phyloP scores from a whole-genome alignment of 2,797 vertebrate genomes.

The Crax fasciolata region DNA sequence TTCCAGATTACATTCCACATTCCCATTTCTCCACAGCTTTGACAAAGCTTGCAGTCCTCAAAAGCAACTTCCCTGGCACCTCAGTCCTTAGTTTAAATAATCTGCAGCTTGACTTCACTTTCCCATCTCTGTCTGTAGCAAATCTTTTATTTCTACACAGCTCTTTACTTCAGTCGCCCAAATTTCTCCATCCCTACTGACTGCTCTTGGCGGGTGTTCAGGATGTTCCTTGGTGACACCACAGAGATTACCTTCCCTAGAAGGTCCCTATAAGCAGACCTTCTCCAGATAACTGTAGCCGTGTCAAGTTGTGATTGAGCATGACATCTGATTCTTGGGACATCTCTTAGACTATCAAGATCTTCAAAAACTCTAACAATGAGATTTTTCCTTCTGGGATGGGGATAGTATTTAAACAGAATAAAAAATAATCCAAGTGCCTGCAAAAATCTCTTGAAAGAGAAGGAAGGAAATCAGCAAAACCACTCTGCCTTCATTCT shows the following conservation, averaged over 20 bases:
- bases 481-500: not conserved
- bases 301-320: not conserved
- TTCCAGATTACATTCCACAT: not conserved
- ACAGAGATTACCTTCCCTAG: not conserved
- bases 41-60: not conserved
- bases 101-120: not conserved
- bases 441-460: not conserved
- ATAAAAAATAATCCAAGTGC: constrained; percentile 26
- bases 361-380: not conserved
- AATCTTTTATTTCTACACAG: not conserved
- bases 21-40: not conserved
- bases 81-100: not conserved
- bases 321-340: not conserved
- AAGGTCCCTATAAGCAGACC: not conserved
- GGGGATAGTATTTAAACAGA: not conserved
- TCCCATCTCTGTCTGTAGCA: not conserved
- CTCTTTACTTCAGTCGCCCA: not conserved
- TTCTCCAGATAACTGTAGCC: not conserved
- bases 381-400: not conserved
- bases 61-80: not conserved
- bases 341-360: not conserved
- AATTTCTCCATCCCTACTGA: not conserved
- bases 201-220: not conserved
- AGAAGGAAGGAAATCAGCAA: not conserved
- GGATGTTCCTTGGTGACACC: not conserved